These are phyloP conservation scores for Dusona sp. DNA, from an alignment of 2,888 invertebrate genomes.

Conservation along the genomic window DNA sequence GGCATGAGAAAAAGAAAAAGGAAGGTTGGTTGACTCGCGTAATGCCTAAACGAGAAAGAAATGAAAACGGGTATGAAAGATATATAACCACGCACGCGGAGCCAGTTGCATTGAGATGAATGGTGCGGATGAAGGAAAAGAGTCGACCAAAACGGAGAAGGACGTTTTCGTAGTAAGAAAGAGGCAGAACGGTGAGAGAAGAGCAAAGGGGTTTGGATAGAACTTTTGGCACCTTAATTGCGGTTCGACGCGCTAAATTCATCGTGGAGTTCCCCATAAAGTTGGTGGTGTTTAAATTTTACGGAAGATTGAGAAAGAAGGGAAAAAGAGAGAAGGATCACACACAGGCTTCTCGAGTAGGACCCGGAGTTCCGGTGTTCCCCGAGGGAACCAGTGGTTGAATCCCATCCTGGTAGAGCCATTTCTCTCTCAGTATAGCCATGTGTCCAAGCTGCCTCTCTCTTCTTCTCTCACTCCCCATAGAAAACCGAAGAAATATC, in stretches of 20 bases:
- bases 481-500: slow-evolving; percentile 73
- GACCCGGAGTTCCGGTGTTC: slow-evolving; percentile 27
- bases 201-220: slow-evolving; percentile 12
- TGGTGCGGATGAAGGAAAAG: slow-evolving; percentile 19
- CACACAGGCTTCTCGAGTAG: slow-evolving; percentile 42
- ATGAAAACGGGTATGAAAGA: slow-evolving; percentile 12
- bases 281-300: slow-evolving; percentile 68
- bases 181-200: slow-evolving; percentile 5
- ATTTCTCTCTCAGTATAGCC: slow-evolving; percentile 44
- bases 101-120: slow-evolving; percentile 35
- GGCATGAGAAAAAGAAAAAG: slow-evolving; percentile 8
- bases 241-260: slow-evolving; percentile 69
- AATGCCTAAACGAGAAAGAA: slow-evolving; percentile 14
- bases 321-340: not conserved
- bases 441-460: slow-evolving; percentile 43
- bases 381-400: slow-evolving; percentile 53
- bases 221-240: slow-evolving; percentile 63
- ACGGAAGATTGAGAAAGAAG: slow-evolving; percentile 50
- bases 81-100: not conserved
- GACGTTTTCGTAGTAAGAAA: slow-evolving; percentile 40
- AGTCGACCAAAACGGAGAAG: slow-evolving; percentile 25
- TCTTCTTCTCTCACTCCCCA: slow-evolving; percentile 53
- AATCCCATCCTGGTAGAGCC: slow-evolving; percentile 50
- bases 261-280: slow-evolving; percentile 66
- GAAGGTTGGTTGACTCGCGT: not conserved